phyloP scores from a whole-genome alignment of 2,113 vertebrate species.

The Falco punctatus region DNA sequence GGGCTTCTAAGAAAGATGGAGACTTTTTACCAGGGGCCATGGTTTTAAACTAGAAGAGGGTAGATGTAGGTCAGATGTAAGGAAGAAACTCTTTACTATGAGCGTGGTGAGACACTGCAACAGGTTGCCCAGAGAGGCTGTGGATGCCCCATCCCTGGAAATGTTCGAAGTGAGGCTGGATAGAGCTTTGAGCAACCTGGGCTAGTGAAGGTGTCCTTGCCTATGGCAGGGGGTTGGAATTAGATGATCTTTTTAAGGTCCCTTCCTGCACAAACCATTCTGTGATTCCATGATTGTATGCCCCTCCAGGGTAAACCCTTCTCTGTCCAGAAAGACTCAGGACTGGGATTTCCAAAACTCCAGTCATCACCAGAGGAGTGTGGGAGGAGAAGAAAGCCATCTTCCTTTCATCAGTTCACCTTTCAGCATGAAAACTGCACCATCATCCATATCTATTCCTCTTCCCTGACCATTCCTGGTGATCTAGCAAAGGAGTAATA shows the following conservation, averaged over 20 bases:
- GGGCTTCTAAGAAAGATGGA: not conserved
- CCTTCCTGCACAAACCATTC: too few relatives aligned
- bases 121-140: too few relatives aligned
- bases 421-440: not conserved
- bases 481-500: not conserved
- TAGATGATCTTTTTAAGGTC: too few relatives aligned
- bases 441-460: not conserved
- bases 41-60: not conserved
- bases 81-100: too few relatives aligned
- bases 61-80: not conserved
- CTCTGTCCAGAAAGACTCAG: not conserved
- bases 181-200: too few relatives aligned
- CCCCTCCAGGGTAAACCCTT: not conserved
- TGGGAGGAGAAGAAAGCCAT: not conserved
- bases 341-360: not conserved
- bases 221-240: too few relatives aligned
- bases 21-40: not conserved
- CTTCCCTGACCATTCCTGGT: not conserved
- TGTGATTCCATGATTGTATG: not conserved
- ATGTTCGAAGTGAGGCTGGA: too few relatives aligned
- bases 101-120: too few relatives aligned
- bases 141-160: too few relatives aligned
- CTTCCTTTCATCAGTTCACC: not conserved
- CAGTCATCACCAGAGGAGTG: not conserved
- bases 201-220: too few relatives aligned